Evolutionary conservation across 92 coral and sea anemone genomes (phyloP), one percentile per base, ranked within the genome.

Genomic region (Phenganax stokvisi): DNA sequence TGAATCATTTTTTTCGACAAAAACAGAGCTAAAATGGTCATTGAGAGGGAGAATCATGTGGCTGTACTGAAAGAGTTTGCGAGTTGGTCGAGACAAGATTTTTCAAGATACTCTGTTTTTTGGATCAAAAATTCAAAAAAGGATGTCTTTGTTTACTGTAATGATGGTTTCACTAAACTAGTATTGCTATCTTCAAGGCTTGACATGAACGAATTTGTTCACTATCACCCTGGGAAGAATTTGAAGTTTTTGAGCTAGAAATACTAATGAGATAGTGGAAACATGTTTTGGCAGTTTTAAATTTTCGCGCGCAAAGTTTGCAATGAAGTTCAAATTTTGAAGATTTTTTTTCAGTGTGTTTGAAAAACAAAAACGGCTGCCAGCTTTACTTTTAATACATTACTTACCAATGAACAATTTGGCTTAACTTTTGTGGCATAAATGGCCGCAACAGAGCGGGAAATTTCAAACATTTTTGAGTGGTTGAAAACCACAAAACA

Each of bases 401-500:
- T 37, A 37, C 47, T 37, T 37, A 37, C 47, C 5, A 37, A 37
- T 59, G 20, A 13, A 59, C 65, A 13, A 13, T 59, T 59, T 6
- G 20, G 70, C 37, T 7, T 56, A 71, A 37, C 62, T 74, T 55
- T 29, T 17, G 29, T 72, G 47, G 12, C 57, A 44, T 7, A 9
- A 53, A 56, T 53, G 51, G 63, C 59, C 10, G 51, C 12, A 10
- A 47, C 80, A 9, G 81, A 77, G 52, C 44, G 53, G 52, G 81
- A 77, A 77, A 25, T 77, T 31, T 31, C 57, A 10, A 28, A 62
- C 7, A 66, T 57, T 13, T 77, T 0, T 59, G 54, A 77, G 13
- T 77, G 81, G 81, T 51, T 77, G 56, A 5, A 59, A 44, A 61
- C 52, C 13, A 29, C 56, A 12, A 64, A 79, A 10, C 73, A 67